phyloP scores from a whole-genome alignment of 1,140 invertebrate species.

The Orchestia grillus region DNA sequence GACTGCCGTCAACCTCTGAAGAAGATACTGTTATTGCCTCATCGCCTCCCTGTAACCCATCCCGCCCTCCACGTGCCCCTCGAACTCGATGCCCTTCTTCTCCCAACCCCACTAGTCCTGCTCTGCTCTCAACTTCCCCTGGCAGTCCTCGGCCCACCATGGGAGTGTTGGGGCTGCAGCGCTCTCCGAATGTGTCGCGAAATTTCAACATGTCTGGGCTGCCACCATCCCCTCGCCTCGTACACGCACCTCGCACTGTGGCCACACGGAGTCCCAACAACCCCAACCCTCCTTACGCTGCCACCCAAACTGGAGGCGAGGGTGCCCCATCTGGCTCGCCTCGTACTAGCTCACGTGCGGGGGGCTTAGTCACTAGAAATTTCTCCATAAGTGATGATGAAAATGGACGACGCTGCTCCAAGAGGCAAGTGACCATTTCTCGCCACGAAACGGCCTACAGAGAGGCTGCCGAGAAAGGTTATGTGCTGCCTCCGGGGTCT shows the following conservation, averaged over 20 bases:
- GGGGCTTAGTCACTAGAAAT: conserved; percentile 66
- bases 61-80: conserved; percentile 63
- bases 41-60: conserved; percentile 60
- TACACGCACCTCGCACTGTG: conserved; percentile 60
- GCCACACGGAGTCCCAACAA: conserved; percentile 66
- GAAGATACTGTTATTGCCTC: conserved; percentile 59
- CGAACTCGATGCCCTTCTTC: conserved; percentile 60
- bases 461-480: conserved; percentile 61
- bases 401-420: conserved; percentile 60
- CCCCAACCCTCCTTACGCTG: conserved; percentile 60
- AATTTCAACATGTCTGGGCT: conserved; percentile 59
- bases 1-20: conserved; percentile 56
- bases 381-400: conserved; percentile 68
- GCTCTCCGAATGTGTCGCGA: conserved; percentile 61
- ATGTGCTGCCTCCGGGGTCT: conserved; percentile 59
- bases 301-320: conserved; percentile 55
- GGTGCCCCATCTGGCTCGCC: conserved; percentile 61
- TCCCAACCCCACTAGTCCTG: conserved; percentile 59
- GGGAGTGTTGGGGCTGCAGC: conserved; percentile 65
- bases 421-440: conserved; percentile 66
- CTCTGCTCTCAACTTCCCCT: conserved; percentile 44
- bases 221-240: conserved; percentile 57
- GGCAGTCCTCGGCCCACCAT: conserved; percentile 65
- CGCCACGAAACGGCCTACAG: conserved; percentile 63
- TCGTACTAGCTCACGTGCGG: conserved; percentile 63